phyloP scores from a whole-genome alignment of 2,113 vertebrate genomes.

The Alligator mississippiensis region DNA sequence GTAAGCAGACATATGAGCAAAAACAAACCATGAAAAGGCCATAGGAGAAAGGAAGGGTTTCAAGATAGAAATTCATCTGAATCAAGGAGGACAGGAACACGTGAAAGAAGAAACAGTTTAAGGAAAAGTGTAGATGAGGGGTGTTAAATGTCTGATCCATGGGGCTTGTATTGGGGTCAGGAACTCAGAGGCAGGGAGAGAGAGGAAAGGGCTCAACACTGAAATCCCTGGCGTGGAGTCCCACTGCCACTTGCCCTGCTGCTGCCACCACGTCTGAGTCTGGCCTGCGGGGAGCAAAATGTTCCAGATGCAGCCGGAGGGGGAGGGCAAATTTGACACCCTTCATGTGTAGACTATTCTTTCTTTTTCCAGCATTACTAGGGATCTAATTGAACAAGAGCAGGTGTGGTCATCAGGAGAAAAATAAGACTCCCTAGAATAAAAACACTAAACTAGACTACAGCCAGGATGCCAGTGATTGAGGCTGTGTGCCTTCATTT shows the following conservation, averaged over 20 bases:
- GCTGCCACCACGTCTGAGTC: too few relatives aligned
- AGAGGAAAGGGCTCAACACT: too few relatives aligned
- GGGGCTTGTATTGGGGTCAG: too few relatives aligned
- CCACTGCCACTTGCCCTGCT: too few relatives aligned
- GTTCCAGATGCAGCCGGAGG: too few relatives aligned
- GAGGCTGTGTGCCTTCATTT: neutral
- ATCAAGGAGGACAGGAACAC: neutral
- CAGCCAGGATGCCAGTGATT: rapidly evolving
- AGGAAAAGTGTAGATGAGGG: neutral
- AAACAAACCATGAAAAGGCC: neutral
- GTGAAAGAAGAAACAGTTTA: neutral
- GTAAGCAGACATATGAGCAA: neutral
- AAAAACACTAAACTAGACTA: neutral
- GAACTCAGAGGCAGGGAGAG: too few relatives aligned
- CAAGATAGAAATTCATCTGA: neutral
- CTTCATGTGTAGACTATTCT: too few relatives aligned
- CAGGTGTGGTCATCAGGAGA: rapidly evolving
- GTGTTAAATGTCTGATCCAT: too few relatives aligned
- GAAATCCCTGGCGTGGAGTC: too few relatives aligned
- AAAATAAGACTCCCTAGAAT: neutral
- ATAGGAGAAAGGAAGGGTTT: neutral
- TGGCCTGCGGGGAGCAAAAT: too few relatives aligned
- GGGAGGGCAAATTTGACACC: too few relatives aligned
- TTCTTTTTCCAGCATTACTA: neutral
- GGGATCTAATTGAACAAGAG: neutral